Percentiles rank a stretch among this genome's conserved stretches.
phyloP scores from a whole-genome alignment of 2,113 vertebrate genomes.

The Tragelaphus strepsiceros region DNA sequence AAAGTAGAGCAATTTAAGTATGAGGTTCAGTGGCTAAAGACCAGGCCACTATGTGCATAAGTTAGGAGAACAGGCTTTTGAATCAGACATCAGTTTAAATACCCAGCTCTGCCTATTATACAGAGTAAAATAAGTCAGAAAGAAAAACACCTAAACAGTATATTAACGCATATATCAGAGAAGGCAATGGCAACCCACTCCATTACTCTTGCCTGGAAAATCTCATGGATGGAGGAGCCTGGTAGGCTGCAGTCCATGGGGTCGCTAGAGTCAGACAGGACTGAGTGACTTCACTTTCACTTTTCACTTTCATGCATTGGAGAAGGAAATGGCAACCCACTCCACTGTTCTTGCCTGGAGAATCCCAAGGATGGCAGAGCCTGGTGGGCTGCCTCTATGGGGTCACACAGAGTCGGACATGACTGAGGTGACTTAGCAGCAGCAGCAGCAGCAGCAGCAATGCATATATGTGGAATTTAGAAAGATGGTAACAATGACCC shows the following conservation, averaged over 20 bases:
- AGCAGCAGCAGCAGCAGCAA: not conserved
- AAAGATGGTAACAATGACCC: not conserved
- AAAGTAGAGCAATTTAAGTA: not conserved
- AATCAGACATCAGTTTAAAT: not conserved
- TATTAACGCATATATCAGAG: not conserved
- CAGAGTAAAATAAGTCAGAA: not conserved
- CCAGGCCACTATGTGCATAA: not conserved
- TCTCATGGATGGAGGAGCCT: too few species aligned
- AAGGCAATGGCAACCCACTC: too few species aligned
- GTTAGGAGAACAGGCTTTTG: constrained; percentile 21
- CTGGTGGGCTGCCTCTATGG: too few species aligned
- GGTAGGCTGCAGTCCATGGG: too few species aligned
- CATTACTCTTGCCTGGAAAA: too few species aligned
- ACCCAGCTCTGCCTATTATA: not conserved
- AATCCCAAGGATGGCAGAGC: accelerated
- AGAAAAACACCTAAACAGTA: not conserved
- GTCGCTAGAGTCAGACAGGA: too few species aligned
- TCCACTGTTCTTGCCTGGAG: too few species aligned
- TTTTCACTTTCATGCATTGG: too few species aligned
- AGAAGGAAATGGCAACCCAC: too few species aligned
- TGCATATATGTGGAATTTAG: not conserved
- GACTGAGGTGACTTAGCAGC: too few species aligned
- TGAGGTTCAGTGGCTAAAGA: constrained; percentile 3
- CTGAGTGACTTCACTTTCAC: too few species aligned
- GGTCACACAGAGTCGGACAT: too few species aligned